Evolutionary conservation across 2,797 vertebrate species (phyloP).

Genomic region (Argyrosomus regius): DNA sequence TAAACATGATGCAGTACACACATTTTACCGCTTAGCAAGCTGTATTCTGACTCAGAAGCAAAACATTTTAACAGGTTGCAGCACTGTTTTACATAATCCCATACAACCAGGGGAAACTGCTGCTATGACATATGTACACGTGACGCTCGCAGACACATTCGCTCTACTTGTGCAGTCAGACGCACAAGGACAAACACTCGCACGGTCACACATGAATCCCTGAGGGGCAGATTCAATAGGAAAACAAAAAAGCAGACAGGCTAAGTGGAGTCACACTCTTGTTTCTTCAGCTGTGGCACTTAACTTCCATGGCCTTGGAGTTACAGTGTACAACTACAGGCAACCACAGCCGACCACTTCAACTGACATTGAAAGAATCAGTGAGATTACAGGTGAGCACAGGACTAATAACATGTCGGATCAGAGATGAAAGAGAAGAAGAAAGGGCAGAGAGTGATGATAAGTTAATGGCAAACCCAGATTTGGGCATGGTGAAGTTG

Average conservation of each 20-base stretch:
- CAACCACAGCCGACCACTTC: conserved; percentile 44
- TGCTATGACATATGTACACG: conserved; percentile 47
- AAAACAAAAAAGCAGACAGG: conserved; percentile 80
- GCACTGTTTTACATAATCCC: conserved; percentile 65
- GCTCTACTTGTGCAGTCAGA: conserved; percentile 17
- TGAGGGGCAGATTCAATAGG: conserved; percentile 67
- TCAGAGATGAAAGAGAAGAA: conserved; percentile 34
- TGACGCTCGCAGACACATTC: conserved; percentile 29
- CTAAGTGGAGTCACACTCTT: conserved; percentile 77
- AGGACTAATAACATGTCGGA: conserved; percentile 3
- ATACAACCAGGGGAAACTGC: conserved; percentile 37
- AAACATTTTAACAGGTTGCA: conserved; percentile 73
- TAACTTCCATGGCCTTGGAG: conserved; percentile 58
- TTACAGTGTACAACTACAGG: conserved; percentile 32
- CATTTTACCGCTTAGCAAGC: conserved; percentile 49
- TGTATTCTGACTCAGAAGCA: conserved; percentile 46
- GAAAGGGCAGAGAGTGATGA: conserved; percentile 21
- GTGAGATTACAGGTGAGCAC: conserved; percentile 38
- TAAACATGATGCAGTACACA: conserved; percentile 42
- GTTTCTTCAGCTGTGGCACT: conserved; percentile 82
- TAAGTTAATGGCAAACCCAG: conserved; percentile 31
- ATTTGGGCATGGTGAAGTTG: conserved; percentile 15
- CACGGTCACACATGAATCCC: conserved; percentile 56
- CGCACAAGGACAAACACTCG: conserved; percentile 54
- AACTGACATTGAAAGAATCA: conserved; percentile 11